Evolutionary conservation across 2,888 invertebrate species (phyloP).

Genomic region (Rosalia funebris): DNA sequence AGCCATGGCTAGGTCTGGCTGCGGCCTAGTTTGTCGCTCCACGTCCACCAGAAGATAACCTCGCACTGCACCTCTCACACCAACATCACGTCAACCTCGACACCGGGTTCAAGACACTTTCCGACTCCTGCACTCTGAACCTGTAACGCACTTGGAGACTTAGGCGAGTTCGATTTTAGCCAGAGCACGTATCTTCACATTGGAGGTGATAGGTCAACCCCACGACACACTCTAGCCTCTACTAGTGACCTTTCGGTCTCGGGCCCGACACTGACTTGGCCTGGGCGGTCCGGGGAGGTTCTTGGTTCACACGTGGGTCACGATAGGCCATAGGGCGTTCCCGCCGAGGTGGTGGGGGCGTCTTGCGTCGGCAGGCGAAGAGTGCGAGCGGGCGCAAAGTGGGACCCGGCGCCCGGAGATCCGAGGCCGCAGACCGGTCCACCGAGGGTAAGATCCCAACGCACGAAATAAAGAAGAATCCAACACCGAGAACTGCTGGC

Average conservation of each 20-base stretch:
- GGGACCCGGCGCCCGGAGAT: conserved; percentile 37
- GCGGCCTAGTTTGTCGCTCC: conserved; percentile 59
- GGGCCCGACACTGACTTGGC: conserved; percentile 65
- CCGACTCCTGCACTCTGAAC: conserved; percentile 50
- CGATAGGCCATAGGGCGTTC: conserved; percentile 65
- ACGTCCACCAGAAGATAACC: conserved; percentile 46
- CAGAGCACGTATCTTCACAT: conserved; percentile 54
- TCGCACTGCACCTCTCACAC: conserved; percentile 42
- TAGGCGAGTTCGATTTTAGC: conserved; percentile 46
- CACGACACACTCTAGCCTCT: conserved; percentile 66
- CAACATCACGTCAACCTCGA: conserved; percentile 50
- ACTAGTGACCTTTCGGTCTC: conserved; percentile 66
- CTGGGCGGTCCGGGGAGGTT: conserved; percentile 65
- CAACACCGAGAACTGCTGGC: conserved; percentile 8
- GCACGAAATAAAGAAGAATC: conserved; percentile 21
- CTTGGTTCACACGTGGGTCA: conserved; percentile 65
- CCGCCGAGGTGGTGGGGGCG: conserved; percentile 49
- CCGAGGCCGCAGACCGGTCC: conserved; percentile 21
- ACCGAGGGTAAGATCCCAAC: conserved; percentile 14
- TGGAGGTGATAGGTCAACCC: conserved; percentile 66
- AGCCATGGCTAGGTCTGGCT: conserved; percentile 63
- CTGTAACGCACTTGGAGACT: conserved; percentile 47
- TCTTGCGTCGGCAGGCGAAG: conserved; percentile 27
- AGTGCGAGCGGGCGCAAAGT: conserved; percentile 27
- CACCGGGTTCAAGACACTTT: conserved; percentile 49